phyloP scores from a whole-genome alignment of 1,140 invertebrate species.

The Atopsyche davidsoni region DNA sequence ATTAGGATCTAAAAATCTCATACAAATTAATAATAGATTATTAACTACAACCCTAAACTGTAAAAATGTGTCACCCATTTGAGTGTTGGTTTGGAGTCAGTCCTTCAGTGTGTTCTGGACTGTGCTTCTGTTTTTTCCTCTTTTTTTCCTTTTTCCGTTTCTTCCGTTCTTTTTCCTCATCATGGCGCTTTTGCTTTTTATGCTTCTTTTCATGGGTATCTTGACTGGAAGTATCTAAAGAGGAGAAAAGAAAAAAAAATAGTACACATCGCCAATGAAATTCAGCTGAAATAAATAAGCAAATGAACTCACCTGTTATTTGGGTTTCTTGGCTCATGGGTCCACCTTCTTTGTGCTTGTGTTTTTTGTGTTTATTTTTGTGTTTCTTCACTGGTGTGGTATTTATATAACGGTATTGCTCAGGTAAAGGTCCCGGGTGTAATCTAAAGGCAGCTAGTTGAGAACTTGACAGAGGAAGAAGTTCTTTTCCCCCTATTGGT shows the following conservation, averaged over 20 bases:
- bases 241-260: background rate
- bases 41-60: background rate
- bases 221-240: constrained; percentile 55
- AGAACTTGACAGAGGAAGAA: constrained; percentile 78
- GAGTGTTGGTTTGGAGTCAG: constrained; percentile 68
- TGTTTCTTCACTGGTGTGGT: constrained; percentile 87
- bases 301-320: constrained; percentile 42
- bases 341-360: constrained; percentile 83
- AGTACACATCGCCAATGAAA: background rate
- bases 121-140: constrained; percentile 89
- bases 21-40: too few species aligned
- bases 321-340: constrained; percentile 64
- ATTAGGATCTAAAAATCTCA: constrained; percentile 3
- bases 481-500: constrained; percentile 91
- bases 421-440: constrained; percentile 91
- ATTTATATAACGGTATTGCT: constrained; percentile 91
- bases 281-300: background rate
- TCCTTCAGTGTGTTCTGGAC: constrained; percentile 73
- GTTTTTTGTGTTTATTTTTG: constrained; percentile 92
- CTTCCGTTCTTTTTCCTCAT: constrained; percentile 90
- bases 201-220: constrained; percentile 92
- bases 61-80: constrained; percentile 42
- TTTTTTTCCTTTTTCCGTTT: constrained; percentile 95
- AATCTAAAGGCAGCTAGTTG: constrained; percentile 91
- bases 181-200: constrained; percentile 90